Base-by-base conservation (phyloP, 1,140 invertebrate species). In the Zaprionus ghesquierei region DNA sequence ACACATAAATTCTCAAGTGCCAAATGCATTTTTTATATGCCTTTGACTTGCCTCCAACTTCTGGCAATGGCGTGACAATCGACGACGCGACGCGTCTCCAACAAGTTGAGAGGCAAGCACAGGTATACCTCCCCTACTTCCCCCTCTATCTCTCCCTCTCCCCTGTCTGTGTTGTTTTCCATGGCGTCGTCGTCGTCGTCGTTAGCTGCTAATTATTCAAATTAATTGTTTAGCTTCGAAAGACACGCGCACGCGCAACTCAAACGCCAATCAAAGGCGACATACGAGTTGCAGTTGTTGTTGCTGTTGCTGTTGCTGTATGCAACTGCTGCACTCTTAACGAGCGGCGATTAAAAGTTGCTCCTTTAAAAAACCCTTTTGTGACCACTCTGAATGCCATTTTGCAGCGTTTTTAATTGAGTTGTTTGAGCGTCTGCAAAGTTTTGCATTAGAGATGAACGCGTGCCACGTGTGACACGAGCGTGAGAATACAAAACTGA, bases 171-270 rank as follows among this genome's bases (percentile, higher is more conserved):
- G 3, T 8, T 22, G 9, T 9, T 41, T 15, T 54, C 50, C 51
- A 18, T 31, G 55, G 68, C 71, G 50, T 31, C 77, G 66, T 86
- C 82, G 81, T 89, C 71, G 50, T 31, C 77, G 66, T 86, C 82
- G 81, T 89, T 89, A 82, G 79, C 77, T 89, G 79, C 84, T 89
- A 89, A 89, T 89, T 89, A 89, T 89, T 89, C 84, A 89, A 89
- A 89, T 89, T 89, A 89, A 89, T 89, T 89, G 84, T 82, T 89
- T 80, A 65, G 73, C 69, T 53, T 70, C 66, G 65, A 77, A 66
- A 82, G 82, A 87, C 84, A 82, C 66, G 84, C 79, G 84, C 84
- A 87, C 69, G 84, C 77, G 74, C 81, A 85, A n/a, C 79, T 89
- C 84, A 87, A 87, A 89, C 79, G 82, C 84, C 84, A 87, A 89